Base-by-base conservation (phyloP, 2,888 invertebrate genomes). In the Euzetes globulus region DNA sequence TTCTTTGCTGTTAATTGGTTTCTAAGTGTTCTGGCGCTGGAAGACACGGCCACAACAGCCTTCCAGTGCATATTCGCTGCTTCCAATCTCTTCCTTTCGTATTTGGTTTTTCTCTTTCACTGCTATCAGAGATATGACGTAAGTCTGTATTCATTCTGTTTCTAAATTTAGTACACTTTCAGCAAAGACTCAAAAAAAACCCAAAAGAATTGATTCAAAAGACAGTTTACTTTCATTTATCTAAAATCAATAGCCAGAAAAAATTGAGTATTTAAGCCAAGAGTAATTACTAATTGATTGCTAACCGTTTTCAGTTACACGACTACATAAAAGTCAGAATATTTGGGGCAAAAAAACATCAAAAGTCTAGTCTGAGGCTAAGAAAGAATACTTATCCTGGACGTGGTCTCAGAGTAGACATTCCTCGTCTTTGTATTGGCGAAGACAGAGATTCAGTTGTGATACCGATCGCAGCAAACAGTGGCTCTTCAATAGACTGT, bases 1-100 rank as follows among this genome's bases (percentile, higher is more conserved):
- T 86, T 88, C 77, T 88, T 89, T 80, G 88, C 88, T 15, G 86
- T 89, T 25, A 88, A 88, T 79, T 90, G 90, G 90, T 89, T 89
- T 78, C 86, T 89, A 82, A 88, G 88, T 0, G 89, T 90, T 5
- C 85, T 89, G 41, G 89, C 89, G 0, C 85, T 90, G 55, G 89
- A 90, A 81, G 89, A 89, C 80, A 86, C 88, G 1, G 83, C 83
- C 58, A 81, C 82, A 58, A 80, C 81, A 73, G 80, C 81, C 74
- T 81, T 82, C 74, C 81, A 82, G 73, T 77, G 79, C 41, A 80
- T 82, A 50, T 81, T 81, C 76, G 81, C 81, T 60, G 77, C 80
- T 55, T 80, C 81, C 76, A 82, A 81, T 75, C 79, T 80, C 65
- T 77, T 81, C 75, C 80, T 82, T 78, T 72, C 58, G 15, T 75